A percentile compares a stretch with the other conserved stretches of the same genome.
Conservation (phyloP, 2,888 invertebrate species). For the Piscicola geometra region DNA sequence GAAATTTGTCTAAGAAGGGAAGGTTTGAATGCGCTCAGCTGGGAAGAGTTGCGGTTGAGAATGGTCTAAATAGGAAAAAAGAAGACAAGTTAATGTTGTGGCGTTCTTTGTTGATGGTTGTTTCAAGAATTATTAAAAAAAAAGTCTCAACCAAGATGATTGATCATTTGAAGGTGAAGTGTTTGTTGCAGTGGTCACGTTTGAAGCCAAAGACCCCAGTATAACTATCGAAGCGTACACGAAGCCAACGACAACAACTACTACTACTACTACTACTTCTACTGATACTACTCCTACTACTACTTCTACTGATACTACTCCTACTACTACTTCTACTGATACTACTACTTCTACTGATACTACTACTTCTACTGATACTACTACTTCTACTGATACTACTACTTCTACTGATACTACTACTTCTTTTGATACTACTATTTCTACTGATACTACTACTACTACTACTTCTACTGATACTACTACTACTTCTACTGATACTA, state of each 20-base stretch:
- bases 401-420: constrained; percentile 26
- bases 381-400: constrained; percentile 26
- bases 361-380: constrained; percentile 19
- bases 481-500: constrained; percentile 28
- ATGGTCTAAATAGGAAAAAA: no score
- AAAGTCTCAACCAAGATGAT: no score
- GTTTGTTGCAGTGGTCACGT: neutral
- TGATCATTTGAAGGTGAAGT: neutral
- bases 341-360: constrained; percentile 27
- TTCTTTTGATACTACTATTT: constrained; percentile 29
- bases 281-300: constrained; percentile 31
- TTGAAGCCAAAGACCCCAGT: neutral
- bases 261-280: constrained; percentile 32
- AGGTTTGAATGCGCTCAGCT: no score
- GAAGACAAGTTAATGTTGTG: no score
- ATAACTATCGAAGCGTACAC: neutral
- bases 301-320: constrained; percentile 27
- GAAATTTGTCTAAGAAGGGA: no score
- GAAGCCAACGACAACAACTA: neutral
- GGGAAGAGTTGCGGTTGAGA: no score
- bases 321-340: constrained; percentile 24
- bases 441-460: constrained; percentile 24
- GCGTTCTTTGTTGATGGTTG: no score
- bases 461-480: constrained; percentile 28
- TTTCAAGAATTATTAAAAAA: no score